These are phyloP conservation scores for Mormyrops attenuatus DNA, from an alignment of 2,797 vertebrate species.

Conservation along the genomic window DNA sequence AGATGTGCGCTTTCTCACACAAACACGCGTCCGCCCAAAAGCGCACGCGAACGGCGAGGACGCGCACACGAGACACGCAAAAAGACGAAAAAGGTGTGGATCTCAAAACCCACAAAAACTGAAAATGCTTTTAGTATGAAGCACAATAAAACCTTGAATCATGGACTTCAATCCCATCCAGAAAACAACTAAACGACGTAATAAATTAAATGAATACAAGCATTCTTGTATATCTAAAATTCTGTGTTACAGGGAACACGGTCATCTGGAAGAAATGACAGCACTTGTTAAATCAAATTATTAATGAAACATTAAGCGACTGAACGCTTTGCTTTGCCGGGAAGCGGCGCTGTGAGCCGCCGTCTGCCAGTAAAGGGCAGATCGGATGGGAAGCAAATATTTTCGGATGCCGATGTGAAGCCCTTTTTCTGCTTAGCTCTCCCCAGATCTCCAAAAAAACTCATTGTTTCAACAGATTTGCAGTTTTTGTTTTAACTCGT, in stretches of 20 bases:
- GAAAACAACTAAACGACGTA: neutral
- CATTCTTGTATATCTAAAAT: neutral
- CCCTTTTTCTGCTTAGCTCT: too few relatives aligned
- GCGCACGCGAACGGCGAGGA: neutral
- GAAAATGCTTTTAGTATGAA: neutral
- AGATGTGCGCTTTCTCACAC: slow-evolving; percentile 4
- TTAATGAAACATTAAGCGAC: slow-evolving; percentile 1
- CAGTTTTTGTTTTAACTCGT: neutral
- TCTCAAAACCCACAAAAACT: neutral
- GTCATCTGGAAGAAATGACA: neutral
- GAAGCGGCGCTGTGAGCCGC: neutral
- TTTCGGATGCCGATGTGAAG: neutral
- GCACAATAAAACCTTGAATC: neutral
- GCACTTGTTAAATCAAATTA: neutral
- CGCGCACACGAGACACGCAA: neutral
- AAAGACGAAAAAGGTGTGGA: neutral
- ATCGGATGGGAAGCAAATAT: neutral
- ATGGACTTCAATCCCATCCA: neutral
- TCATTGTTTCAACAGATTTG: neutral
- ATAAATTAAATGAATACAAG: neutral
- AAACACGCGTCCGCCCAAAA: neutral
- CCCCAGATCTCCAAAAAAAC: neutral
- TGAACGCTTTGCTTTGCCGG: neutral
- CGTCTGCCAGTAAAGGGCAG: slow-evolving; percentile 1
- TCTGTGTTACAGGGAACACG: neutral